Percentiles rank a stretch among this genome's conserved stretches.
These are phyloP conservation scores for Xylota segnis DNA, from an alignment of 2,888 invertebrate species.

Conservation along the genomic window DNA sequence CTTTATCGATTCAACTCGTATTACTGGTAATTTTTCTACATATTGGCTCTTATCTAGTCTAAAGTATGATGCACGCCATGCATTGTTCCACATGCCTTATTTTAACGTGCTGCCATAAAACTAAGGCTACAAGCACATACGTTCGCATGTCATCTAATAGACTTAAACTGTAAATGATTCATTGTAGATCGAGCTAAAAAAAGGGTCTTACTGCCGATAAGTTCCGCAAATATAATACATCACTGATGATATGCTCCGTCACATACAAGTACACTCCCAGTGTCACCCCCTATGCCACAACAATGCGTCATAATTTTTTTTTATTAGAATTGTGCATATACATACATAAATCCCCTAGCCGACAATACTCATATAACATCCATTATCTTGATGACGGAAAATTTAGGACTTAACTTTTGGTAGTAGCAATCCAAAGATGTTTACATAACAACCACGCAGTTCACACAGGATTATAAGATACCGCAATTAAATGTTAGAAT, in stretches of 20 bases:
- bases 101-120: too few relatives aligned
- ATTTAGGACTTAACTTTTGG: conserved; percentile 36
- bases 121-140: too few relatives aligned
- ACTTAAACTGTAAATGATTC: neutral
- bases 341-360: conserved; percentile 6
- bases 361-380: conserved; percentile 18
- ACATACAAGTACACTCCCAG: neutral
- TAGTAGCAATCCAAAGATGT: conserved; percentile 15
- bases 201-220: neutral
- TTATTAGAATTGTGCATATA: conserved; percentile 4
- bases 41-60: too few relatives aligned
- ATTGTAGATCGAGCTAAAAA: neutral
- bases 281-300: neutral
- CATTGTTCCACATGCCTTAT: too few relatives aligned
- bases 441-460: conserved; percentile 5
- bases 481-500: conserved; percentile 1
- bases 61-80: too few relatives aligned
- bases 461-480: neutral
- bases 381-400: conserved; percentile 26
- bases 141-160: too few relatives aligned
- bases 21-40: too few relatives aligned
- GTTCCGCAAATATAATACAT: neutral
- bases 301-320: conserved; percentile 9
- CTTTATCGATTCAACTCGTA: too few relatives aligned
- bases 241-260: neutral